Percentiles rank a stretch among this genome's conserved stretches.
Conservation (phyloP, 2,888 invertebrate genomes). For the Drosophila borborema region DNA sequence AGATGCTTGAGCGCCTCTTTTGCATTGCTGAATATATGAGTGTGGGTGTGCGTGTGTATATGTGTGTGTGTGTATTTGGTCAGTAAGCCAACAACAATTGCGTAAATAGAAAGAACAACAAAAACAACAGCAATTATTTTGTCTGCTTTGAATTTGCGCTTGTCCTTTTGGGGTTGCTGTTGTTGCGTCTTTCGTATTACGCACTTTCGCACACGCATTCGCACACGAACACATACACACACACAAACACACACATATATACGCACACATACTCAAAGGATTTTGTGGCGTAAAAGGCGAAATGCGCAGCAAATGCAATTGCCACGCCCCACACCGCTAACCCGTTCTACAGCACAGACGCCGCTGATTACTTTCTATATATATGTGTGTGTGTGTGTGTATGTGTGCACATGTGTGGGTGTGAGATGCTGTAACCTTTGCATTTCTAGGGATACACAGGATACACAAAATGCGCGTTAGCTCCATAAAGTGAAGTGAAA, state of each 20-base stretch:
- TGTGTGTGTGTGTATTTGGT: constrained; percentile 48
- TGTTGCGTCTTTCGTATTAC: constrained; percentile 52
- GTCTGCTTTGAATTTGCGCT: constrained; percentile 27
- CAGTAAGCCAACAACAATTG: constrained; percentile 65
- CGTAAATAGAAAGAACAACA: constrained; percentile 37
- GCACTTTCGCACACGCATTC: constrained; percentile 52
- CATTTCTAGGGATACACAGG: constrained; percentile 73
- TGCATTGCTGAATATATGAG: not conserved
- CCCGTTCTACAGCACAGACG: not conserved
- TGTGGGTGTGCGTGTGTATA: not conserved
- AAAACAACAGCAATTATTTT: constrained; percentile 31
- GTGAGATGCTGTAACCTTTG: constrained; percentile 52
- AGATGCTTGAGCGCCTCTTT: constrained; percentile 6
- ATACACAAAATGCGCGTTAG: constrained; percentile 78
- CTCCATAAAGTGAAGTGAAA: constrained; percentile 69
- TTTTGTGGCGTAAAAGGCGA: constrained; percentile 75
- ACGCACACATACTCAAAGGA: constrained; percentile 7
- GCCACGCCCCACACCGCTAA: constrained; percentile 69
- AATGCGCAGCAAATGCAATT: constrained; percentile 78
- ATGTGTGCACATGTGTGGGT: constrained; percentile 32
- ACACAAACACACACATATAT: constrained; percentile 9
- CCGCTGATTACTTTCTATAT: constrained; percentile 14
- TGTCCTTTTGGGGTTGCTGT: constrained; percentile 46
- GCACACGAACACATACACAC: constrained; percentile 14
- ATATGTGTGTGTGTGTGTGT: constrained; percentile 25